These are phyloP conservation scores for Lithophane leautieri DNA, from an alignment of 2,888 invertebrate genomes.

Conservation along the genomic window DNA sequence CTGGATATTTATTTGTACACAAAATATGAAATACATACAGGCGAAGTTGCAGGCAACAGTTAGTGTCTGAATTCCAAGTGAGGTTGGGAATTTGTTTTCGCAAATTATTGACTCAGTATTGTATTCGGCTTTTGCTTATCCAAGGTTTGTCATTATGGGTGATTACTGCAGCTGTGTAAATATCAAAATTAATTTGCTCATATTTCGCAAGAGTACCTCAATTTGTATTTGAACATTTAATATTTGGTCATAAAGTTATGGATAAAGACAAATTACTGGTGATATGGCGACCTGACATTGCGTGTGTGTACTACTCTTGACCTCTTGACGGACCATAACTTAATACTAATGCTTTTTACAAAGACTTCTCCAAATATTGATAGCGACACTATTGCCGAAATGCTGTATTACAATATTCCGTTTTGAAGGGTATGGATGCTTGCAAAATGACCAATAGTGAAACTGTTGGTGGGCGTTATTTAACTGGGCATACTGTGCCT, in stretches of 20 bases:
- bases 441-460: neutral
- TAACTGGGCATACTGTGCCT: neutral
- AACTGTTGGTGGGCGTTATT: neutral
- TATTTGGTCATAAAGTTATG: neutral
- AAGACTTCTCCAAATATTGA: neutral
- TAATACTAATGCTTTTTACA: neutral
- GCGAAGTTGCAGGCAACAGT: no score
- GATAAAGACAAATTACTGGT: neutral
- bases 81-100: neutral
- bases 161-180: constrained; percentile 27
- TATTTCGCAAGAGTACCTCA: neutral
- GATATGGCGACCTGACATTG: neutral
- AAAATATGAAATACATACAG: neutral
- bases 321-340: neutral
- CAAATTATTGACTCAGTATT: neutral
- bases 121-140: neutral
- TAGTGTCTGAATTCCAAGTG: neutral
- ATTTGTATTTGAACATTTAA: neutral
- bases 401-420: neutral
- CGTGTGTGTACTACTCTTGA: neutral
- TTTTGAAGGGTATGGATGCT: neutral
- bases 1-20: neutral
- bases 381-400: no score
- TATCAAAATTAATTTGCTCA: constrained; percentile 7
- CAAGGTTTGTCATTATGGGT: neutral